Evolutionary conservation across 2,888 invertebrate species (phyloP).

Genomic region (Nomada ruficornis): DNA sequence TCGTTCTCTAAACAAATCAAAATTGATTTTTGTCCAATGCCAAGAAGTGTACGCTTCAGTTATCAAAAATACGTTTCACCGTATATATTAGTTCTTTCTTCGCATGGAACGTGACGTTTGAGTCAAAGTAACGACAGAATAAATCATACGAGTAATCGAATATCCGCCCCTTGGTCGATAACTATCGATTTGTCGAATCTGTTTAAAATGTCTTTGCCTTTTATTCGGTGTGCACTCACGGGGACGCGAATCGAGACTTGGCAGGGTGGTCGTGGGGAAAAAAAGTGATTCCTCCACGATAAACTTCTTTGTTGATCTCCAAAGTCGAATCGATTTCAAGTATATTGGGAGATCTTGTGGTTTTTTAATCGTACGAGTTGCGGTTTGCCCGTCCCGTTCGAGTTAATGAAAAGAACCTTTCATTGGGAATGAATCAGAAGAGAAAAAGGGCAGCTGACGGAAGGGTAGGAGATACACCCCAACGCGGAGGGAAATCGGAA

Average conservation of each 20-base stretch:
- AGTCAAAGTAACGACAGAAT: constrained; percentile 10
- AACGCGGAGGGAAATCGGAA: neutral
- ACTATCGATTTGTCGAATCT: constrained; percentile 17
- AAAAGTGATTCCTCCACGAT: neutral
- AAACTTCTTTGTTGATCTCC: constrained; percentile 9
- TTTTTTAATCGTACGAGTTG: constrained; percentile 21
- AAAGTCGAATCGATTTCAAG: neutral
- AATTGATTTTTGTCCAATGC: neutral
- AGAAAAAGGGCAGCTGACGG: neutral
- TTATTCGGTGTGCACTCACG: neutral
- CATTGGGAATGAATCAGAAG: neutral
- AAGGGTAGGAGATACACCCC: neutral
- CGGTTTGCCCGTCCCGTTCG: neutral
- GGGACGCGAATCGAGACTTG: neutral
- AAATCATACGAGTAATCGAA: constrained; percentile 43
- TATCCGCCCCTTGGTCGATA: constrained; percentile 21
- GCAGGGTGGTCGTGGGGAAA: neutral
- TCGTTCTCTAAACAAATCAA: neutral
- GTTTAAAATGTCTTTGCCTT: constrained; percentile 34
- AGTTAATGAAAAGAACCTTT: constrained; percentile 36
- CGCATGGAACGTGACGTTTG: neutral
- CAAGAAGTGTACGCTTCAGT: neutral
- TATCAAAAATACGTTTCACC: constrained; percentile 15
- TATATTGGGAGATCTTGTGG: constrained; percentile 1
- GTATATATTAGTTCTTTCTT: constrained; percentile 14